A percentile compares a stretch with the other conserved stretches of the same genome.
Conservation (phyloP, 2,888 invertebrate genomes). For the Ernsta delagoae region DNA sequence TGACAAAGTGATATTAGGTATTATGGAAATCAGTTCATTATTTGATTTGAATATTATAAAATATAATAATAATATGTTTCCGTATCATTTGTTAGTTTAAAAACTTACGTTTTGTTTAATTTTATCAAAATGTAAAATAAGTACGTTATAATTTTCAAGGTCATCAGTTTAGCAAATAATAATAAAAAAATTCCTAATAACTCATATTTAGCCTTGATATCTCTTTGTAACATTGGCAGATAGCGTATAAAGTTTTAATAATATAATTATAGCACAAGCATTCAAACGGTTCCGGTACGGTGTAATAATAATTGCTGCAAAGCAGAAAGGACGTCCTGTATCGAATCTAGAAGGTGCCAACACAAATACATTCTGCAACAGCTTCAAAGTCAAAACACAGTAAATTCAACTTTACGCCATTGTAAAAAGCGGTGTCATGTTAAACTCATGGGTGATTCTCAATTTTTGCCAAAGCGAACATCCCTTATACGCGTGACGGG, state of each 20-base stretch:
- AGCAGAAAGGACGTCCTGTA: conserved; percentile 82
- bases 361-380: conserved; percentile 49
- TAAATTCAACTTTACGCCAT: conserved; percentile 48
- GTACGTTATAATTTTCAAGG: too few relatives aligned
- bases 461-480: conserved; percentile 50
- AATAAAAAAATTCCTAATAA: too few relatives aligned
- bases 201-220: too few relatives aligned
- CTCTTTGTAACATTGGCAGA: too few relatives aligned
- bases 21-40: too few relatives aligned
- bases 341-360: conserved; percentile 62
- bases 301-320: conserved; percentile 80
- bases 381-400: conserved; percentile 39
- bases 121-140: too few relatives aligned
- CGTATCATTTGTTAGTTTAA: too few relatives aligned
- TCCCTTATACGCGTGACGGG: conserved; percentile 79
- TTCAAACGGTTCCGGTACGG: conserved; percentile 73
- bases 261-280: conserved; percentile 43
- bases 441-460: conserved; percentile 7
- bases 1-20: too few relatives aligned
- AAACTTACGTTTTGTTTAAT: too few relatives aligned
- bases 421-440: conserved; percentile 37
- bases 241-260: neutral
- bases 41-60: too few relatives aligned
- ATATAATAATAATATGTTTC: too few relatives aligned
- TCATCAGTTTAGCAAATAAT: too few relatives aligned